phyloP scores from a whole-genome alignment of 2,113 vertebrate species.

The Machaerirhynchus nigripectus region DNA sequence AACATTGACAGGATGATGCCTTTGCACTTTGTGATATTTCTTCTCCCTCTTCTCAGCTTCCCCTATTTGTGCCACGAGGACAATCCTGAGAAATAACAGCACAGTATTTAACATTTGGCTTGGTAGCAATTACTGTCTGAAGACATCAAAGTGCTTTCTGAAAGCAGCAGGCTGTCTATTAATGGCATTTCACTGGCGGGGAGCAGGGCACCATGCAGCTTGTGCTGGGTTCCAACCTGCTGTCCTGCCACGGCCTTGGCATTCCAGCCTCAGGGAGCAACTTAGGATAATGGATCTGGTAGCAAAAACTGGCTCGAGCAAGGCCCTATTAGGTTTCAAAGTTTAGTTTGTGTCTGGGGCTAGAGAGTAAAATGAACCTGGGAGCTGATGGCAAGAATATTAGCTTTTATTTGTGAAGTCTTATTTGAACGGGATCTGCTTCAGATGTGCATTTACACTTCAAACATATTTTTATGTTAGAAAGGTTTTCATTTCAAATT shows the following conservation, averaged over 20 bases:
- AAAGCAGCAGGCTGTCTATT: background rate
- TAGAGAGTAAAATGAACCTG: background rate
- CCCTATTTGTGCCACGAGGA: background rate
- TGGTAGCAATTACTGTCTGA: background rate
- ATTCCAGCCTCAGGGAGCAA: background rate
- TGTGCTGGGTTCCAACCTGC: background rate
- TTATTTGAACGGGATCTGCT: background rate
- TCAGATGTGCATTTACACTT: slow-evolving; percentile 2
- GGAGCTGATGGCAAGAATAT: background rate
- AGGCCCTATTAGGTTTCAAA: background rate
- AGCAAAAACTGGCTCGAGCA: background rate
- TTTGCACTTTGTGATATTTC: background rate
- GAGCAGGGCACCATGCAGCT: background rate
- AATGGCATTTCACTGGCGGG: background rate
- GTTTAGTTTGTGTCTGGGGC: background rate
- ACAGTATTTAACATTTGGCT: slow-evolving; percentile 15
- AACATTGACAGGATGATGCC: background rate
- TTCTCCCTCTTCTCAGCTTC: background rate
- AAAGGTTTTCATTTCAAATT: background rate
- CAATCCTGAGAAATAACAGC: background rate
- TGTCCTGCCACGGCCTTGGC: background rate
- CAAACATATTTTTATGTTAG: background rate
- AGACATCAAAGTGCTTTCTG: background rate
- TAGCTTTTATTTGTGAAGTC: background rate
- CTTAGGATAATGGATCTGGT: background rate